These are phyloP conservation scores for Luehdorfia chinensis DNA, from an alignment of 1,140 invertebrate genomes.

Conservation along the genomic window DNA sequence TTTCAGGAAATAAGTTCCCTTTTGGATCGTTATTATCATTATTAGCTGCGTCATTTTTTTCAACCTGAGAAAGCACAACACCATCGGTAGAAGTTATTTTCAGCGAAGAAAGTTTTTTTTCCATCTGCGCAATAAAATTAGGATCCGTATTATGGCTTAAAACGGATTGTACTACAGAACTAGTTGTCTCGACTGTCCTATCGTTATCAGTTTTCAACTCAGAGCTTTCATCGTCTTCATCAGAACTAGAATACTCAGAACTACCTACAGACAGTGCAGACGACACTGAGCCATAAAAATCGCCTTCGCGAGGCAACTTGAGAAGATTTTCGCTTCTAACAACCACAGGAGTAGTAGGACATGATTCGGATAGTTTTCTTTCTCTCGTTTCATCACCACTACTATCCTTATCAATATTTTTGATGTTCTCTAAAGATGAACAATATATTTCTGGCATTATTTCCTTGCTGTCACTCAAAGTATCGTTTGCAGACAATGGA, in stretches of 20 bases:
- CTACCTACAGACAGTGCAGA: conserved; percentile 67
- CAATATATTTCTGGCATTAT: conserved; percentile 58
- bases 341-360: conserved; percentile 61
- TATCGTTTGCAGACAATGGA: conserved; percentile 12
- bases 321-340: conserved; percentile 57
- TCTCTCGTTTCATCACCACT: conserved; percentile 18
- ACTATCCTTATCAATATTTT: conserved; percentile 25
- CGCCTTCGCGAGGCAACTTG: conserved; percentile 57
- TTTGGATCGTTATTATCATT: conserved; percentile 2
- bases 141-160: conserved; percentile 57
- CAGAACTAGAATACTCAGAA: conserved; percentile 66
- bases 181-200: conserved; percentile 72
- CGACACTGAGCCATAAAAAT: conserved; percentile 62
- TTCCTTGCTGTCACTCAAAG: conserved; percentile 20
- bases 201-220: conserved; percentile 56
- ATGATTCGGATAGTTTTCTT: conserved; percentile 66
- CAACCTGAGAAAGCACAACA: conserved; percentile 3
- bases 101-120: conserved; percentile 55
- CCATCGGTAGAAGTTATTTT: conserved; percentile 30
- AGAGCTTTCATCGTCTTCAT: conserved; percentile 73
- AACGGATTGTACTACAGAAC: conserved; percentile 76
- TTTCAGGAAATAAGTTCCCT: conserved; percentile 1
- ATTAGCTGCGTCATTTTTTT: neutral
- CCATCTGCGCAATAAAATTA: conserved; percentile 58
- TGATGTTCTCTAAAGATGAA: conserved; percentile 61